phyloP scores from a whole-genome alignment of 2,797 vertebrate species.

The Catostomus latipinnis region DNA sequence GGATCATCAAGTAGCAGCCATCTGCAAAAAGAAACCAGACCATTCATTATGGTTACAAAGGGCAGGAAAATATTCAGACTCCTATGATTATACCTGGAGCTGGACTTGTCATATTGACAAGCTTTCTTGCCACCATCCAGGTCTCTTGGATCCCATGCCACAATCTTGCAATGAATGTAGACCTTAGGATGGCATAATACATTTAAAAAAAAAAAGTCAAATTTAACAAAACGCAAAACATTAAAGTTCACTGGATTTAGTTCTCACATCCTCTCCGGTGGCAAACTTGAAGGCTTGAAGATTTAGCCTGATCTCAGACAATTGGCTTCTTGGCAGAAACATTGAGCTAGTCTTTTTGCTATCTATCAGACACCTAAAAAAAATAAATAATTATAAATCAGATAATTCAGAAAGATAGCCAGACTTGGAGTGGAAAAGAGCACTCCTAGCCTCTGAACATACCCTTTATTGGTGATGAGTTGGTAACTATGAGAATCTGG shows the following conservation, averaged over 20 bases:
- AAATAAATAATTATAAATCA: not conserved
- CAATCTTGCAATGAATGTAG: conserved; percentile 81
- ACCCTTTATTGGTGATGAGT: conserved; percentile 82
- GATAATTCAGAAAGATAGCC: no score
- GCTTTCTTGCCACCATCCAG: conserved; percentile 71
- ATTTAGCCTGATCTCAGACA: conserved; percentile 67
- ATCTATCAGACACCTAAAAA: conserved; percentile 77
- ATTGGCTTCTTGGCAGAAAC: conserved; percentile 68
- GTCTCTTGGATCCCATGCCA: conserved; percentile 71
- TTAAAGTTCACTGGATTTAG: no score
- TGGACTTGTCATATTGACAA: conserved; percentile 75
- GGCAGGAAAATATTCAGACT: not conserved
- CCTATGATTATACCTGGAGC: conserved; percentile 58
- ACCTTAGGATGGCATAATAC: conserved; percentile 68
- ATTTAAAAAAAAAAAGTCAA: not conserved
- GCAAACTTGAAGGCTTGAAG: conserved; percentile 80
- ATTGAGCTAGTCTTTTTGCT: conserved; percentile 68
- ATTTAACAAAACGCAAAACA: no score
- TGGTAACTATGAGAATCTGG: conserved; percentile 62
- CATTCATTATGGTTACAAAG: not conserved
- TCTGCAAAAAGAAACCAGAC: conserved; percentile 50
- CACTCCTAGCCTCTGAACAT: not conserved
- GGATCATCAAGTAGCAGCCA: conserved; percentile 77
- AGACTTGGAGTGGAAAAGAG: not conserved
- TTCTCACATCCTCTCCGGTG: conserved; percentile 64